Conservation (phyloP, 2,113 vertebrate species). For the Callorhinus ursinus region DNA sequence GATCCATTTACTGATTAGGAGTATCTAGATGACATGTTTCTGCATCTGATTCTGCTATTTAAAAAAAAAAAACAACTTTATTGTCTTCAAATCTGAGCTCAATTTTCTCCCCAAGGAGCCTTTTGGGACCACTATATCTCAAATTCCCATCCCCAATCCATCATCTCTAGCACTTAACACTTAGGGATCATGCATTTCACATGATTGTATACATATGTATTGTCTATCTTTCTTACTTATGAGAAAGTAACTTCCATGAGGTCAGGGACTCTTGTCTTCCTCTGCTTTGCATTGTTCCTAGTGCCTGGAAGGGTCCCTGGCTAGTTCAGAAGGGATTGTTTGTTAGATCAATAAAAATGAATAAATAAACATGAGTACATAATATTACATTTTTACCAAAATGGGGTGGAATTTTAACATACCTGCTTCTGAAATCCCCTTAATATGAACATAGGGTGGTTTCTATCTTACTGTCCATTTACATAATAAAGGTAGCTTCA, state of each 20-base stretch:
- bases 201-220: accelerated
- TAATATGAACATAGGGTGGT: not conserved
- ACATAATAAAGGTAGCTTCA: not conserved
- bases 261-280: not conserved
- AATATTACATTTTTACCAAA: not conserved
- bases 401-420: not conserved
- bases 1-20: not conserved
- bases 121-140: not conserved
- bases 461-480: not conserved
- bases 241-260: not conserved
- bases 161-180: not conserved
- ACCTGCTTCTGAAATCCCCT: not conserved
- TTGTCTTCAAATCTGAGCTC: not conserved
- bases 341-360: not conserved
- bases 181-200: accelerated
- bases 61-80: not conserved
- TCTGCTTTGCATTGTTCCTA: not conserved
- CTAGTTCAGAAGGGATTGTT: not conserved
- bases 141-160: not conserved
- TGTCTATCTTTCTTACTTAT: not conserved
- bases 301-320: not conserved
- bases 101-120: not conserved
- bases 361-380: not conserved
- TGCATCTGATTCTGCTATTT: not conserved
- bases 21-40: not conserved